Percentiles rank a stretch among this genome's conserved stretches.
These are phyloP conservation scores for Scaptomyza hsui DNA, from an alignment of 1,140 invertebrate species.

Conservation along the genomic window DNA sequence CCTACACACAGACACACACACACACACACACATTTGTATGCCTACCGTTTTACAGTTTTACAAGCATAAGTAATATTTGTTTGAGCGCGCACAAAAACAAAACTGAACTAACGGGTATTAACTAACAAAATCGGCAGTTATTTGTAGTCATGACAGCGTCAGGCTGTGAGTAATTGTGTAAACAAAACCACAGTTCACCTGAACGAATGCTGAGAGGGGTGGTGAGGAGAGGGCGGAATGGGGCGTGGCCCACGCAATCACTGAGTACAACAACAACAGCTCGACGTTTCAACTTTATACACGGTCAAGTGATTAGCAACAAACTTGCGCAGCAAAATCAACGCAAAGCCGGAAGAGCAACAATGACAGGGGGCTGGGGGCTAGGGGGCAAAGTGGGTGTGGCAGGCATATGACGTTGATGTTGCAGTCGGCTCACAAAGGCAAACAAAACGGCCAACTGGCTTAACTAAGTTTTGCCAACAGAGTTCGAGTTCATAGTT, in stretches of 20 bases:
- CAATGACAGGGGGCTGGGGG: not conserved
- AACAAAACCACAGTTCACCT: constrained; percentile 48
- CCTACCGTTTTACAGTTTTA: not conserved
- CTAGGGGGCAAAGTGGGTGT: not conserved
- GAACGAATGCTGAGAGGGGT: not conserved
- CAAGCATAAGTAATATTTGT: constrained; percentile 1
- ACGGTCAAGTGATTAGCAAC: constrained; percentile 78
- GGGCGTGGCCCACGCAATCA: constrained; percentile 64
- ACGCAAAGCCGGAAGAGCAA: constrained; percentile 58
- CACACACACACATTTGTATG: not conserved
- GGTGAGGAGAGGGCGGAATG: not conserved
- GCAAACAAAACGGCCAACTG: constrained; percentile 67
- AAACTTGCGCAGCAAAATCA: constrained; percentile 77
- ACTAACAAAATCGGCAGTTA: constrained; percentile 55
- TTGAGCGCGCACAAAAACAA: not conserved
- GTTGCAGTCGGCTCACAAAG: constrained; percentile 47
- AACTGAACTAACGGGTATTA: constrained; percentile 55
- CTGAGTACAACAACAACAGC: constrained; percentile 46
- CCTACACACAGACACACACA: not conserved
- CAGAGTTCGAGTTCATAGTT: constrained; percentile 45
- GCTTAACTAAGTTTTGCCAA: constrained; percentile 64
- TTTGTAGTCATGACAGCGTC: constrained; percentile 54
- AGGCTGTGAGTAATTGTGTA: constrained; percentile 77
- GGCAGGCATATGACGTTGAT: constrained; percentile 15
- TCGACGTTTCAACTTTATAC: constrained; percentile 69